Percentiles rank a stretch among this genome's conserved stretches.
Evolutionary conservation across 1,140 invertebrate genomes (phyloP).

Genomic region (Panulirus ornatus): DNA sequence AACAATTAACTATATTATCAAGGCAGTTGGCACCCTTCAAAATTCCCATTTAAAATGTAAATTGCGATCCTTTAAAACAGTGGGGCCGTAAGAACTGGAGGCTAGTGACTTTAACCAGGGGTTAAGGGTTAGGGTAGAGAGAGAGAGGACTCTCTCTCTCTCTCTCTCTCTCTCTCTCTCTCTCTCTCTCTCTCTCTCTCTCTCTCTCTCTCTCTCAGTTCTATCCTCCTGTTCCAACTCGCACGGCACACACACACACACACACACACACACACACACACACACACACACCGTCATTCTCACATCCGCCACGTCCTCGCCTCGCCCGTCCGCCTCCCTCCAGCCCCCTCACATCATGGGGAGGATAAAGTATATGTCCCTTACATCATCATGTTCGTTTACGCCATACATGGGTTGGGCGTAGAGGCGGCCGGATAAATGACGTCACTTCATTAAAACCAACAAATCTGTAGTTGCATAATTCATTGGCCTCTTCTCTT

Average conservation of each 20-base stretch:
- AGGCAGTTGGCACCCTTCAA: slow-evolving; percentile 64
- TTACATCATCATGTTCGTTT: background rate
- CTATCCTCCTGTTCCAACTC: background rate
- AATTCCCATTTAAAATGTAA: slow-evolving; percentile 58
- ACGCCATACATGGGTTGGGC: slow-evolving; percentile 57
- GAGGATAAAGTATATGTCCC: background rate
- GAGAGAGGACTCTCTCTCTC: slow-evolving; percentile 1
- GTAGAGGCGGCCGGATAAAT: slow-evolving; percentile 30
- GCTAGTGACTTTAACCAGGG: background rate
- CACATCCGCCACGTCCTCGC: background rate
- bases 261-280: too few species aligned
- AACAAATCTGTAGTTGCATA: slow-evolving; percentile 60
- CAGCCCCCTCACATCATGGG: background rate
- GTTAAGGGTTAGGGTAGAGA: background rate
- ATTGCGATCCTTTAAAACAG: slow-evolving; percentile 40
- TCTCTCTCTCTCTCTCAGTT: slow-evolving; percentile 49
- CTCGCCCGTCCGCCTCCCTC: background rate
- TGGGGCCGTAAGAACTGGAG: slow-evolving; percentile 4
- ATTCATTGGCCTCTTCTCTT: slow-evolving; percentile 47
- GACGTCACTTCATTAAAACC: slow-evolving; percentile 54
- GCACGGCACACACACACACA: too few species aligned
- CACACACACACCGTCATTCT: too few species aligned
- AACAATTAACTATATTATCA: slow-evolving; percentile 66
- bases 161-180: background rate
- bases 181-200: slow-evolving; percentile 52